Conservation (phyloP, 2,797 vertebrate species). For the Falco rusticolus region DNA sequence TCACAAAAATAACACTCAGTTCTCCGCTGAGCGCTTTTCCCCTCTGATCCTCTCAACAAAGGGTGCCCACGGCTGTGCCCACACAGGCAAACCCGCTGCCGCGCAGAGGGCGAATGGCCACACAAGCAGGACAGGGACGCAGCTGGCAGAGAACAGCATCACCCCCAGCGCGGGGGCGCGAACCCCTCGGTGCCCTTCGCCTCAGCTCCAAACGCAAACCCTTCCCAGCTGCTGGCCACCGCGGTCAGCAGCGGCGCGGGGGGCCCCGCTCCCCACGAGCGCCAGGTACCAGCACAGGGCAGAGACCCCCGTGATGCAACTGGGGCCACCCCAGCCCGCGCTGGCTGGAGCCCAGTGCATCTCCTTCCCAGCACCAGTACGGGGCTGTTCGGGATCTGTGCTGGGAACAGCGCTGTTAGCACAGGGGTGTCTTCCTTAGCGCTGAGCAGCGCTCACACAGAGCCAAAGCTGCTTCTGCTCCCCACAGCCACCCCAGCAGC, state of each 20-base stretch:
- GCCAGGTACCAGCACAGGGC: not conserved
- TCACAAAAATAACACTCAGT: not conserved
- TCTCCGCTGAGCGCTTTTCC: not conserved
- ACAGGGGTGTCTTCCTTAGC: too few relatives aligned
- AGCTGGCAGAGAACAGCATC: rapidly evolving
- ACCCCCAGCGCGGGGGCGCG: too few relatives aligned
- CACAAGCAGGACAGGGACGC: rapidly evolving
- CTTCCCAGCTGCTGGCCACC: not conserved
- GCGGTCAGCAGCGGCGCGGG: not conserved
- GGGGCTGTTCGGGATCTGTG: too few relatives aligned
- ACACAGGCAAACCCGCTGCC: not conserved
- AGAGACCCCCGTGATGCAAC: rapidly evolving
- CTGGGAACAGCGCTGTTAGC: too few relatives aligned
- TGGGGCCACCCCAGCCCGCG: too few relatives aligned
- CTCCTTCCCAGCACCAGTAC: too few relatives aligned
- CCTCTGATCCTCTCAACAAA: not conserved
- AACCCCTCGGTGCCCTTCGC: too few relatives aligned
- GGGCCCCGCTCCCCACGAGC: not conserved
- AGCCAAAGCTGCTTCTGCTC: too few relatives aligned
- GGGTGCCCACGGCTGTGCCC: rapidly evolving
- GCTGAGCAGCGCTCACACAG: too few relatives aligned
- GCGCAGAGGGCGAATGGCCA: rapidly evolving
- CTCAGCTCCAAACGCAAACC: rapidly evolving
- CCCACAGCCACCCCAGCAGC: too few relatives aligned
- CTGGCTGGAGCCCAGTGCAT: too few relatives aligned